phyloP scores from a whole-genome alignment of 2,888 invertebrate genomes.

The Parasteatoda lunata region DNA sequence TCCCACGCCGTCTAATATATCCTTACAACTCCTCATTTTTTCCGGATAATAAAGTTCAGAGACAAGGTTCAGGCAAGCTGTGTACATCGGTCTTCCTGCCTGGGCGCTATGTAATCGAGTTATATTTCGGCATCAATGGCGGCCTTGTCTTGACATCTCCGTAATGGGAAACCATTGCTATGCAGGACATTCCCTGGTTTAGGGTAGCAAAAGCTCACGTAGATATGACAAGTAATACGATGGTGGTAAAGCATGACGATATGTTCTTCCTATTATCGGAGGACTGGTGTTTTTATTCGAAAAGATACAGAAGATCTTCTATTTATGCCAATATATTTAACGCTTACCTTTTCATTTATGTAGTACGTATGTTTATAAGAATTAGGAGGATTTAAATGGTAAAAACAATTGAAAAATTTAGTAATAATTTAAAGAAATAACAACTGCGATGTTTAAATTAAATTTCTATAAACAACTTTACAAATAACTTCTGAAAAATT shows the following conservation, averaged over 20 bases:
- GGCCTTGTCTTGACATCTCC: conserved; percentile 42
- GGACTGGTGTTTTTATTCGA: neutral
- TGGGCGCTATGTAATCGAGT: conserved; percentile 43
- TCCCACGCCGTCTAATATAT: conserved; percentile 5
- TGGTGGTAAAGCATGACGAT: conserved; percentile 21
- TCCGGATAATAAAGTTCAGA: conserved; percentile 57
- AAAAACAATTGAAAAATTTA: too few species aligned
- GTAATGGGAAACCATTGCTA: conserved; percentile 51
- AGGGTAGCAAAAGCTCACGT: conserved; percentile 22
- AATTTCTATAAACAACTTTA: too few species aligned
- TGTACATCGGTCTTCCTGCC: conserved; percentile 18
- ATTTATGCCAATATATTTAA: neutral
- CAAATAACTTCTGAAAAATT: too few species aligned
- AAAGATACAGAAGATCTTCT: neutral
- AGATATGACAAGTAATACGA: conserved; percentile 25
- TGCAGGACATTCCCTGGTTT: conserved; percentile 21
- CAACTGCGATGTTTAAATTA: too few species aligned
- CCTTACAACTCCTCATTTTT: conserved; percentile 47
- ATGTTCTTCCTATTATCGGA: neutral
- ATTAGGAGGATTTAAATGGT: too few species aligned
- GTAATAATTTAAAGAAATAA: too few species aligned
- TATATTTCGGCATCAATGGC: conserved; percentile 56
- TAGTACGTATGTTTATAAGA: neutral
- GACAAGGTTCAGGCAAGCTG: conserved; percentile 31
- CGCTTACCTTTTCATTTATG: neutral